Base-by-base conservation (phyloP, 1,140 invertebrate species). In the Drosophila hydei region DNA sequence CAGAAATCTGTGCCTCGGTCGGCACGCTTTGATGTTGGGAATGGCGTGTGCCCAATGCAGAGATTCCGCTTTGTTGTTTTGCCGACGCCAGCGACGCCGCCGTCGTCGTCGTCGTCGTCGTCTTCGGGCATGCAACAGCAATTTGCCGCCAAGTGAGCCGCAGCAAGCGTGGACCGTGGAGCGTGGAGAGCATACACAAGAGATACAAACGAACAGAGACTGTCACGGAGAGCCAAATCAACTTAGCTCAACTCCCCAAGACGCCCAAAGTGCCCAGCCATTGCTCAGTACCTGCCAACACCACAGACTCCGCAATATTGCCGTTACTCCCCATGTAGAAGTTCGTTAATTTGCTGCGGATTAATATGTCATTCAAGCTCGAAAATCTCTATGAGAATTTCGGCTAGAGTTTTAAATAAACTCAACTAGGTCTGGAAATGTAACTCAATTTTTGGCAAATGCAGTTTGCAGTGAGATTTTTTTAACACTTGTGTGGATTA, bases 21-120 rank as follows among this genome's bases (percentile, higher is more conserved):
- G 89, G 89, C 72, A 14, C 48, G 30, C 89, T 90, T 91, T 91
- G 81, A 91, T 90, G 84, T 89, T 90, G 81, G 79, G 87, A 91
- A 91, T 91, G 89, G 89, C 89, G 89, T 91, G 89, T 91, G 89
- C 89, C 89, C 87, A 84, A 88, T 90, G 89, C 85, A 81, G 89
- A 91, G 89, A 91, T 91, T 89, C 85, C 67, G 69, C 85, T 90
- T 91, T 91, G 89, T 84, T 91, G 75, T 80, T 88, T 85, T 56
- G 72, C 84, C 84, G 80, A 80, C 81, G 75, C 64, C 61, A 75
- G 71, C 77, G 67, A 47, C 65, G 67, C 72, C 51, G 51, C 33
- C 59, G 72, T 18, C 55, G 40, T 21, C 65, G 64, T 48, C 64
- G 45, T 16, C 56, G 60, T 45, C 38, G 38, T 40, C 38, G 12